phyloP scores from a whole-genome alignment of 2,113 vertebrate genomes.

The Ceyx margarethae region DNA sequence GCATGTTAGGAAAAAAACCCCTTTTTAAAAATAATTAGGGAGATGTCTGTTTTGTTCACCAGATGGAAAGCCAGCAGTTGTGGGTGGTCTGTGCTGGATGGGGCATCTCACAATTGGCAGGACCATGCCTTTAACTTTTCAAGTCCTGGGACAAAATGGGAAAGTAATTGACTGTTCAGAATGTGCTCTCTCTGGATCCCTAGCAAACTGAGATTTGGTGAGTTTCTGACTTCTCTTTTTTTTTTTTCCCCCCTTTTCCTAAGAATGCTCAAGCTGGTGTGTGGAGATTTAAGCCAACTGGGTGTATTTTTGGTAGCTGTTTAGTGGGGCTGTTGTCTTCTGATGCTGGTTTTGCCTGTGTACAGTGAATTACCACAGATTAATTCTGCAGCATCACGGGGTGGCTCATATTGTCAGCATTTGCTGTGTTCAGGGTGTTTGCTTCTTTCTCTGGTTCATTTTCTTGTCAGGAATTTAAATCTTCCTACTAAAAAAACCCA shows the following conservation, averaged over 20 bases:
- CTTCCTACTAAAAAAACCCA: neutral
- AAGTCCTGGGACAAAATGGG: conserved; percentile 80
- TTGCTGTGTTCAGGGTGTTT: neutral
- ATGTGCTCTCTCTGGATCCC: conserved; percentile 58
- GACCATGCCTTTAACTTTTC: conserved; percentile 79
- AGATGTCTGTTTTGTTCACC: conserved; percentile 86
- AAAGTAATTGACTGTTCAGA: conserved; percentile 70
- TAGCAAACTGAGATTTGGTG: conserved; percentile 55
- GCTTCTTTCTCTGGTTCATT: neutral
- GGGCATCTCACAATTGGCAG: conserved; percentile 82
- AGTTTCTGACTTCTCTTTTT: conserved; percentile 64
- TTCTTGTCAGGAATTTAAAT: neutral
- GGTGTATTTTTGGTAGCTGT: conserved; percentile 29
- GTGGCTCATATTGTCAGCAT: neutral
- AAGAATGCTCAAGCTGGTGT: conserved; percentile 38
- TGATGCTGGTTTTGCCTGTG: neutral
- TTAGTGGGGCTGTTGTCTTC: conserved; percentile 41
- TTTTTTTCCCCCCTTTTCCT: neutral
- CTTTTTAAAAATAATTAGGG: conserved; percentile 87
- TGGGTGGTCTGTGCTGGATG: conserved; percentile 83
- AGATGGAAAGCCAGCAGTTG: conserved; percentile 83
- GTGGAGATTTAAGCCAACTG: conserved; percentile 14
- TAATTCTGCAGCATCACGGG: neutral
- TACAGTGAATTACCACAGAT: neutral
- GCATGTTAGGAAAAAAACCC: conserved; percentile 78